A percentile compares a stretch with the other conserved stretches of the same genome.
Evolutionary conservation across 2,888 invertebrate species (phyloP).

Genomic region (Aquatica leii): DNA sequence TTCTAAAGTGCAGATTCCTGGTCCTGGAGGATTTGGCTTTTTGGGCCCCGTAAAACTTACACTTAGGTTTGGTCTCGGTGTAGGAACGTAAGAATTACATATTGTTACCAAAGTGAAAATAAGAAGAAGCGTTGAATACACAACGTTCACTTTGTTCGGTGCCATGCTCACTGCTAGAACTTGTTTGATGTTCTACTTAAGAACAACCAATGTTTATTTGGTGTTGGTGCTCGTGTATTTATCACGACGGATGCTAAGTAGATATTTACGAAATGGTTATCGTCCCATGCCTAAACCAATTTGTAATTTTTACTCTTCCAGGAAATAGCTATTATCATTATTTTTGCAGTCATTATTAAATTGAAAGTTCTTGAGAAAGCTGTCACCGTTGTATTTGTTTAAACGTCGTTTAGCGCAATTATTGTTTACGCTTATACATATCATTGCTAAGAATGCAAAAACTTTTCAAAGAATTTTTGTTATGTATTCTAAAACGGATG

Average conservation of each 20-base stretch:
- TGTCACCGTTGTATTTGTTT: too few species aligned
- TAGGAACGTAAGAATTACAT: not conserved
- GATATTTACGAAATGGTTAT: not conserved
- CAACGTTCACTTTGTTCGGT: not conserved
- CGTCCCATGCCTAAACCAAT: not conserved
- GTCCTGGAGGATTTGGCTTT: slow-evolving; percentile 14
- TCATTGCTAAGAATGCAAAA: too few species aligned
- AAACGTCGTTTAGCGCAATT: too few species aligned
- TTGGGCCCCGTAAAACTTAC: slow-evolving; percentile 6
- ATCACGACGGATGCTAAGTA: slow-evolving; percentile 18
- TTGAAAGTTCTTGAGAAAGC: too few species aligned
- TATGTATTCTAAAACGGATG: too few species aligned
- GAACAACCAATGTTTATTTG: slow-evolving; percentile 4
- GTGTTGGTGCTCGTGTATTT: slow-evolving; percentile 15
- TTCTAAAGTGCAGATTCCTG: slow-evolving; percentile 70
- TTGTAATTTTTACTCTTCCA: slow-evolving; percentile 2
- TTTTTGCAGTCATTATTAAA: too few species aligned
- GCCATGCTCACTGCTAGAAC: not conserved
- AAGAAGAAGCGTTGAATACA: not conserved
- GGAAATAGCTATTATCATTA: not conserved
- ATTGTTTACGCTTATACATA: too few species aligned
- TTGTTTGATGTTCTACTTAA: slow-evolving; percentile 12
- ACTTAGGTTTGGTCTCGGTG: not conserved
- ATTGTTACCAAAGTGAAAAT: not conserved
- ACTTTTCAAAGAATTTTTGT: too few species aligned